Base-by-base conservation (phyloP, 2,797 vertebrate species). In the Sarcophilus harrisii region DNA sequence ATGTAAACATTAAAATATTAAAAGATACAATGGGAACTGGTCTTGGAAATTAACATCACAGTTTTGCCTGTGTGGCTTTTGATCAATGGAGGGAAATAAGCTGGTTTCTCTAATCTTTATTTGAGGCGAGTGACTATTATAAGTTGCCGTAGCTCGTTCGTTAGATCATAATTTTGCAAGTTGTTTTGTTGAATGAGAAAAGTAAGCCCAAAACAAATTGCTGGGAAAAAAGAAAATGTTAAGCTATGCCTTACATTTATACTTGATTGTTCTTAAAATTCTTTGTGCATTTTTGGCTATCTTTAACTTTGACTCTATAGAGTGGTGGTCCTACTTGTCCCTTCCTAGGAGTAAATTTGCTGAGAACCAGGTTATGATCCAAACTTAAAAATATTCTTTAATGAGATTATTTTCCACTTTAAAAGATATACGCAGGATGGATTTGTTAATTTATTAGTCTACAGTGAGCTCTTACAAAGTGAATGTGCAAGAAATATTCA, bases 161-260 rank as follows among this genome's bases (percentile, higher is more conserved):
- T 90, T 92, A 95, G 93, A 58, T 90, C 91, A 18, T 1, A 55
- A 38, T 87, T 89, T 94, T 94, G 57, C 12, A 29, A 91, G 90
- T 54, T 55, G 29, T 14, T 90, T 96, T 62, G 94, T 93, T 55
- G 58, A 93, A 45, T 91, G 58, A 92, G 49, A 94, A 96, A 90
- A 55, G 92, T 57, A 59, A 87, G 32, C 91, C 91, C 94, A 66
- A 90, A 93, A 91, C 27, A 90, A 90, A 55, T 96, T 93, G 73
- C 4, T 49, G 49, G 87, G 81, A 66, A 90, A 0, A 93, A 55
- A 95, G 94, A 95, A 93, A 92, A 60, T 95, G 52, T 81, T 55
- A 92, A 87, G 89, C 18, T 81, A 45, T 27, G 73, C 73, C 38
- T 81, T 81, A 81, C 9, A 27, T 3, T 81, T 73, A 45, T 45